These are phyloP conservation scores for Dusona sp. DNA, from an alignment of 2,888 invertebrate species.

Conservation along the genomic window DNA sequence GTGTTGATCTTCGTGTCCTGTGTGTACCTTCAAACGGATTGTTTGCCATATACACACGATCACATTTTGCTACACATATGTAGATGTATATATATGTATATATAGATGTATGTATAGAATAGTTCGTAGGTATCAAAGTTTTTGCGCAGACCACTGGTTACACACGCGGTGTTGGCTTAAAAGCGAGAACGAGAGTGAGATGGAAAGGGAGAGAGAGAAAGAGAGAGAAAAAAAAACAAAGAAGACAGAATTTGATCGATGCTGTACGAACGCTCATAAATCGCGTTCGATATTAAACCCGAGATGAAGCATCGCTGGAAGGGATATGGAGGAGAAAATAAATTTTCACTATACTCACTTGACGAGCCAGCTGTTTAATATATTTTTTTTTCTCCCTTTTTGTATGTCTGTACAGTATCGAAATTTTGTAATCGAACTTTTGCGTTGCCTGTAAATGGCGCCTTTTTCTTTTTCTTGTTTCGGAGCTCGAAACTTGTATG, in stretches of 20 bases:
- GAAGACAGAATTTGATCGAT: constrained; percentile 36
- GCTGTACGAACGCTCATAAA: constrained; percentile 52
- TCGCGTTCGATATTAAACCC: constrained; percentile 45
- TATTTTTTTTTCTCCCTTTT: constrained; percentile 10
- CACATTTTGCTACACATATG: constrained; percentile 17
- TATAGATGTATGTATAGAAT: constrained; percentile 6
- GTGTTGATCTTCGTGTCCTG: constrained; percentile 24
- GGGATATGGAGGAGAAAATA: constrained; percentile 26
- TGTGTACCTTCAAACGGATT: constrained; percentile 12
- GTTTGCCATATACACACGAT: constrained; percentile 31
- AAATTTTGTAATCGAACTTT: background rate
- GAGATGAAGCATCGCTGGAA: constrained; percentile 1
- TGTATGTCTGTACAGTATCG: background rate
- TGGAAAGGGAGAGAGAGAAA: background rate
- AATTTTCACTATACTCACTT: constrained; percentile 18
- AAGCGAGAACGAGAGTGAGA: background rate
- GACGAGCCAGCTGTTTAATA: constrained; percentile 15
- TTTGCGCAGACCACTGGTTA: constrained; percentile 24
- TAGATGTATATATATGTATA: too few relatives aligned
- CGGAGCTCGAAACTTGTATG: background rate
- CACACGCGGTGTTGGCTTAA: constrained; percentile 12
- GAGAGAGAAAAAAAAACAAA: background rate
- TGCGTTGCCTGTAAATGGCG: background rate
- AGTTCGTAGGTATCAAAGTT: constrained; percentile 18
- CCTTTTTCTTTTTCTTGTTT: background rate